Evolutionary conservation across 2,888 invertebrate genomes (phyloP), one percentile per base, ranked within the genome.

Genomic region (Monoplex corrugatus): DNA sequence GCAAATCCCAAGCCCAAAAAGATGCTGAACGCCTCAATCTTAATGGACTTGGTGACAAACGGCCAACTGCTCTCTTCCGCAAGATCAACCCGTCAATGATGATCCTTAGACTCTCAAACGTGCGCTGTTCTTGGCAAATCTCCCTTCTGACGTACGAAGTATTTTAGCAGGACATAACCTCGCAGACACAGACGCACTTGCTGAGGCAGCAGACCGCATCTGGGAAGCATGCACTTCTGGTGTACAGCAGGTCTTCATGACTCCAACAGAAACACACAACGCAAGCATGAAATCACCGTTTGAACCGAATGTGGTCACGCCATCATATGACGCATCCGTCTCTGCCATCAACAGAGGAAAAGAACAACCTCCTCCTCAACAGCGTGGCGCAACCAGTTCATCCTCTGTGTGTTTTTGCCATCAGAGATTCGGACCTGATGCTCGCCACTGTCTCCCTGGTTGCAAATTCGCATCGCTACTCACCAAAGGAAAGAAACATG

Each of bases 41-140:
- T 10, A 88, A 72, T 88, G 88, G 89, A 38, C 89, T 89, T 45
- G 72, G 85, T 32, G 88, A 88, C 85, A 78, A 68, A 35, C 45
- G 63, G 2, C 84, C 88, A 19, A 45, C 88, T 50, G 84, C 88
- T 38, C 72, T 84, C 38, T 32, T 75, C 16, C 40, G 84, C n/a
- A 86, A 89, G 40, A 89, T 80, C n/a, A 89, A 86, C 43, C 89
- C 6, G 43, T 89, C n/a, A 86, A 86, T 68, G 85, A 85, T 32
- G 86, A 89, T n/a, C 86, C 89, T 10, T 57, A 89, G 50, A 86
- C 85, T 1, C 35, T 84, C n/a, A n/a, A n/a, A n/a, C n/a, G n/a
- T n/a, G n/a, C n/a, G n/a, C n/a, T n/a, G n/a, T n/a, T n/a, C n/a
- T n/a, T n/a, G n/a, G n/a, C n/a, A n/a, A n/a, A n/a, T n/a, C n/a